Evolutionary conservation across 1,140 invertebrate genomes (phyloP), one percentile per base, ranked within the genome.

Genomic region (Drosophila setifemur): DNA sequence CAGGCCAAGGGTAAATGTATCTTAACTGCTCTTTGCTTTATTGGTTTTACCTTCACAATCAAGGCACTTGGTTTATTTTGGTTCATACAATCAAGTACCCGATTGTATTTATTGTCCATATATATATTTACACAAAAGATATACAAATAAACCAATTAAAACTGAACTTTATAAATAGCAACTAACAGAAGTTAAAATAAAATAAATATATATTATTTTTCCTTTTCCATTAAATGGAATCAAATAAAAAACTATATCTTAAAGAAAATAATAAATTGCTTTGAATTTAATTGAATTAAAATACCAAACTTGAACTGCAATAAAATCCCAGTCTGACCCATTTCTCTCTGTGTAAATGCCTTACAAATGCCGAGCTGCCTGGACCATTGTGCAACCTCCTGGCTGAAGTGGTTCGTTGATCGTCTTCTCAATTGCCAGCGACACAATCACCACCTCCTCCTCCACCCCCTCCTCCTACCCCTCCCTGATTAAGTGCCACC

Each of bases 391-490:
- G 57, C 53, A 61, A 61, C 44, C 57, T 8, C 21, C 37, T 9
- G 35, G 26, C 57, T 23, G 26, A 26, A 57, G 21, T 43, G 37
- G 14, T 33, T 19, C 57, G 57, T 28, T 60, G 26, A 60, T 35
- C 57, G 53, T 61, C 57, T 58, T 21, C 53, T 58, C 37, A 61
- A 61, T 61, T 61, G 57, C 33, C 33, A 16, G 33, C n/a, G n/a
- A 12, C 52, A 37, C 60, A 63, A 45, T 35, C 42, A 26, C 23
- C 37, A 25, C 57, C 18, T 9, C 14, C 11, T 23, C 33, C 33
- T 31, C 40, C 23, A 43, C 61, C 28, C 21, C 7, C 6, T 26
- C 57, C 18, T 9, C 14, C 11, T 23, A 25, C 33, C 40, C 40
- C 23, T 35, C 61, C 28, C 21, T 5, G 4, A n/a, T 26, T 8